Evolutionary conservation across 1,140 invertebrate species (phyloP), one percentile per base, ranked within the genome.

Genomic region (Drosophila guanche): DNA sequence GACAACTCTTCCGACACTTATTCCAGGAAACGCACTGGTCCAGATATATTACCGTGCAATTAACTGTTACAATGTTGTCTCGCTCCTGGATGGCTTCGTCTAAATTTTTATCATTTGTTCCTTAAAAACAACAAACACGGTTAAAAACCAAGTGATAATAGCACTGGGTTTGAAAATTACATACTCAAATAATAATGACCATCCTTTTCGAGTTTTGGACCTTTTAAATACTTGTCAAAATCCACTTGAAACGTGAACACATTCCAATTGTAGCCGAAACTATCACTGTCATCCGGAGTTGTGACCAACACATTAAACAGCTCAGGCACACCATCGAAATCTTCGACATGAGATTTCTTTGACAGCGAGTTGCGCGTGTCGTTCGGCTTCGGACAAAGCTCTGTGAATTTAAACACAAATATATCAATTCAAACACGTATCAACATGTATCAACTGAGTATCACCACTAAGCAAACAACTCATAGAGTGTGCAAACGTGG

Each of bases 31-130:
- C 96, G 91, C 98, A 99, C 80, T 97, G 95, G 20, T 95, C 94
- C 95, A 98, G 95, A 91, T 96, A 99, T 1, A 96, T 97, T 0
- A 99, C 97, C 5, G 97, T 98, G 91, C 98, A 99, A 92, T 99
- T 98, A 0, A 96, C 93, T 4, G 96, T 96, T 54, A 95, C 93
- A 59, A 89, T 72, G 33, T 88, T 81, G 5, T 66, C 93, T 90
- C 86, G 96, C 61, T 83, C 86, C 54, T 81, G 76, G 12, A 72
- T 45, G 4, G 73, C 75, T 29, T 79, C 79, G 23, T 89, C 88
- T 16, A 89, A 59, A 50, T 89, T 81, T 47, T 86, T 88, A 29
- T 90, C 90, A 50, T 90, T 89, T 43, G 66, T 76, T 55, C 52
- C 59, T 72, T n/a, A 23, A 37, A 10, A 3, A 0, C 5, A 33